Conservation (phyloP, 2,797 vertebrate species). For the Limosa lapponica region DNA sequence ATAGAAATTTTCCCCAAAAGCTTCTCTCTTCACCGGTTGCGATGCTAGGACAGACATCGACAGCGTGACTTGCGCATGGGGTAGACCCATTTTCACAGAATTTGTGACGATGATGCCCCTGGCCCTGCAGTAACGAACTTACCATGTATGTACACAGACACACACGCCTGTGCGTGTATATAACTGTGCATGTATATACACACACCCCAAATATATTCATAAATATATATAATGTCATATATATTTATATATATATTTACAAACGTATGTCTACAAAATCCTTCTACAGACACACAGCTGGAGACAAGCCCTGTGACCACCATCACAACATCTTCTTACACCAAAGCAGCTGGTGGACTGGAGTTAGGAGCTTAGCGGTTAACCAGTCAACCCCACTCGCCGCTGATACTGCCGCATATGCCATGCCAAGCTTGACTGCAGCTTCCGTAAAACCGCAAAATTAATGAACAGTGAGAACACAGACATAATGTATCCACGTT, state of each 20-base stretch:
- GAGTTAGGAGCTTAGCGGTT: background rate
- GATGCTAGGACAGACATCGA: background rate
- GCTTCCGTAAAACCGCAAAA: background rate
- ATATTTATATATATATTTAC: background rate
- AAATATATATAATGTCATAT: constrained; percentile 4
- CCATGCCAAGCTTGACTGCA: background rate
- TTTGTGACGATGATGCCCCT: background rate
- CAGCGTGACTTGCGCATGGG: accelerated
- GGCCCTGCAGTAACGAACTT: background rate
- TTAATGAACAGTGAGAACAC: constrained; percentile 26
- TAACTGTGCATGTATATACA: background rate
- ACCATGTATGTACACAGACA: background rate
- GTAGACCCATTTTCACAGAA: background rate
- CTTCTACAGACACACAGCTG: background rate
- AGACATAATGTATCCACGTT: background rate
- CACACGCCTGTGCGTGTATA: background rate
- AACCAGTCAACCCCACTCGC: background rate
- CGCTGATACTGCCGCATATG: background rate
- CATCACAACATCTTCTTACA: background rate
- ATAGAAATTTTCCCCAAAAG: background rate
- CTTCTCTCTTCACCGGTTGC: background rate
- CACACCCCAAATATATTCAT: background rate
- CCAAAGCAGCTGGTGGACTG: background rate
- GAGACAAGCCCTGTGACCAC: background rate
- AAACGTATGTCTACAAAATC: background rate